Evolutionary conservation across 2,113 vertebrate genomes (phyloP).

Genomic region (Galemys pyrenaicus): DNA sequence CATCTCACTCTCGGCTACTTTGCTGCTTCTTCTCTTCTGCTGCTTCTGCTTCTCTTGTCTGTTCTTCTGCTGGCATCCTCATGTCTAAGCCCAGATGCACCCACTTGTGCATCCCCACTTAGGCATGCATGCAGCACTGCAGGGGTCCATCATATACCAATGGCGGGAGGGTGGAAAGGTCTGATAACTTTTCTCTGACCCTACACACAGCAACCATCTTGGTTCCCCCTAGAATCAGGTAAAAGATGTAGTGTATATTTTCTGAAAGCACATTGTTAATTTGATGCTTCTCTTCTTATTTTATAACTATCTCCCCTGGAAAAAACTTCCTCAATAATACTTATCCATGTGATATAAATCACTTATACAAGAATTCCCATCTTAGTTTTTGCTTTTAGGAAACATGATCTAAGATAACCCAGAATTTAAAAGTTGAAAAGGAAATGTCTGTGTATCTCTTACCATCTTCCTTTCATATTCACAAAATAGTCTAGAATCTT

Average conservation of each 20-base stretch:
- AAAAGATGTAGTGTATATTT: background rate
- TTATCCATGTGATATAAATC: background rate
- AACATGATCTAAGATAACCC: background rate
- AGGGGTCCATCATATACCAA: no score
- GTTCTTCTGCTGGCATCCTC: no score
- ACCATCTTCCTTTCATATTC: background rate
- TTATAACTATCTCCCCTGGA: background rate
- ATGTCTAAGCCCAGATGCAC: no score
- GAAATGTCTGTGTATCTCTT: background rate
- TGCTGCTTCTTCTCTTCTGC: no score
- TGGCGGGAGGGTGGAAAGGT: no score
- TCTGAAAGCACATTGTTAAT: background rate
- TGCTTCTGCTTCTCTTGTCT: no score
- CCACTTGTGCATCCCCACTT: no score
- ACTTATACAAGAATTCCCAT: background rate
- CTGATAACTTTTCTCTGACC: no score
- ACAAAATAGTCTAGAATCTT: background rate
- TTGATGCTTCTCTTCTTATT: background rate
- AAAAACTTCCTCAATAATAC: background rate
- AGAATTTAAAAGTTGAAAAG: background rate
- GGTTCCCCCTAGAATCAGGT: background rate
- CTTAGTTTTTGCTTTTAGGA: background rate
- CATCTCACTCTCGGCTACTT: no score
- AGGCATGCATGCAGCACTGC: no score
- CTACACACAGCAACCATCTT: background rate